Evolutionary conservation across 1,140 invertebrate species (phyloP).

Genomic region (Bombus fervidus): DNA sequence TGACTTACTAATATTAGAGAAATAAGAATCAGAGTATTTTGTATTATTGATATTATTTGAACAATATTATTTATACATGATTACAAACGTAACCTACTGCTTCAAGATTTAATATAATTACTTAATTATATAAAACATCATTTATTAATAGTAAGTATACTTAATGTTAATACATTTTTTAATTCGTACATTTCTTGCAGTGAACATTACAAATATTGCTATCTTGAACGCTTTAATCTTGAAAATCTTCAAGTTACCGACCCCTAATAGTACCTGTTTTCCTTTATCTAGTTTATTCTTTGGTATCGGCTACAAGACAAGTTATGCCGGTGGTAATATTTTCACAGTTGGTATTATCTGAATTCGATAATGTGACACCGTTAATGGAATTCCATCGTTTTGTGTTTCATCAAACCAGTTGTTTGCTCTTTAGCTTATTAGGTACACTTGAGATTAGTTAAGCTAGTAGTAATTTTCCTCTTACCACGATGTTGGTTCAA

Average conservation of each 20-base stretch:
- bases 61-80: background rate
- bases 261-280: background rate
- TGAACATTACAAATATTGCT: background rate
- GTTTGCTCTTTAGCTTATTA: background rate
- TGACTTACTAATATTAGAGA: background rate
- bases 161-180: background rate
- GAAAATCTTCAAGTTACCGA: background rate
- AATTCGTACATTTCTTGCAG: too few species aligned
- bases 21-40: background rate
- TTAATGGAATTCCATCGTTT: slow-evolving; percentile 5
- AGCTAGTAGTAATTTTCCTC: background rate
- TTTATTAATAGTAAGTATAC: background rate
- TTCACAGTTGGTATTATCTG: background rate
- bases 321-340: background rate
- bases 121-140: background rate
- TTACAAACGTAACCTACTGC: background rate
- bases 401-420: background rate
- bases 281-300: background rate
- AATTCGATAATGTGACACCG: background rate
- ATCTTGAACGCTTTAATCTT: background rate
- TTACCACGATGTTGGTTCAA: background rate
- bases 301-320: background rate
- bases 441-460: background rate
- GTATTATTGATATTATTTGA: background rate
- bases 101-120: background rate